Percentiles rank a stretch among this genome's conserved stretches.
Conservation (phyloP, 2,888 invertebrate species). For the Epirrhoe alternata region DNA sequence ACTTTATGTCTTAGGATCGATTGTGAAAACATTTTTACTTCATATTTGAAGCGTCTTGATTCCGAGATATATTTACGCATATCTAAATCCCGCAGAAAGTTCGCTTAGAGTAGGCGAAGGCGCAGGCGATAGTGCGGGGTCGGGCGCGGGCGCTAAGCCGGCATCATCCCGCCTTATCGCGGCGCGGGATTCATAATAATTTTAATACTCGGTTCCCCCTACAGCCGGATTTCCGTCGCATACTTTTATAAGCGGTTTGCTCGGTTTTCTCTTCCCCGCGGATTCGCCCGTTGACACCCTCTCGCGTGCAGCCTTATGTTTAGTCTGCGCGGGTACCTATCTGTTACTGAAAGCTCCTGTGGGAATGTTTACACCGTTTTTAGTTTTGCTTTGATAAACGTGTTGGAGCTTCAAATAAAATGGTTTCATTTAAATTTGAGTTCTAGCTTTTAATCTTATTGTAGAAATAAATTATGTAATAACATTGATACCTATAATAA, state of each 20-base stretch:
- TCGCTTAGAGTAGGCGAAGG: conserved; percentile 69
- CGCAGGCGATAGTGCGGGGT: conserved; percentile 68
- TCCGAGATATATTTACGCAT: conserved; percentile 62
- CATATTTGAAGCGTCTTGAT: conserved; percentile 36
- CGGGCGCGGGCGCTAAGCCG: conserved; percentile 64
- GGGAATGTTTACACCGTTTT: conserved; percentile 57
- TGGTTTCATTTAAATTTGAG: conserved; percentile 7
- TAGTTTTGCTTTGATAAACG: conserved; percentile 59
- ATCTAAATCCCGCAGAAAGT: conserved; percentile 64
- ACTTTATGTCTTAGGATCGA: conserved; percentile 31
- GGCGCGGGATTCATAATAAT: conserved; percentile 81
- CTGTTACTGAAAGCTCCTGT: conserved; percentile 67
- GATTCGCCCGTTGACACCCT: conserved; percentile 69
- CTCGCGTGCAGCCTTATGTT: conserved; percentile 71
- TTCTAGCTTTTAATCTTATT: neutral
- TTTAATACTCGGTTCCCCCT: conserved; percentile 73
- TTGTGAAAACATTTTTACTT: conserved; percentile 13
- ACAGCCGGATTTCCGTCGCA: conserved; percentile 63
- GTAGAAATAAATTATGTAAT: no score
- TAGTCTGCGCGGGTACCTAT: conserved; percentile 52
- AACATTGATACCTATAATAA: no score
- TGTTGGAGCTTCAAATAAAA: conserved; percentile 14
- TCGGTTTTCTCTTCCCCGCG: conserved; percentile 53
- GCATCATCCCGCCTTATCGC: conserved; percentile 78
- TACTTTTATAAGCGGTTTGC: conserved; percentile 72